Percentiles rank a stretch among this genome's conserved stretches.
phyloP scores from a whole-genome alignment of 2,113 vertebrate genomes.

The Larimichthys crocea region DNA sequence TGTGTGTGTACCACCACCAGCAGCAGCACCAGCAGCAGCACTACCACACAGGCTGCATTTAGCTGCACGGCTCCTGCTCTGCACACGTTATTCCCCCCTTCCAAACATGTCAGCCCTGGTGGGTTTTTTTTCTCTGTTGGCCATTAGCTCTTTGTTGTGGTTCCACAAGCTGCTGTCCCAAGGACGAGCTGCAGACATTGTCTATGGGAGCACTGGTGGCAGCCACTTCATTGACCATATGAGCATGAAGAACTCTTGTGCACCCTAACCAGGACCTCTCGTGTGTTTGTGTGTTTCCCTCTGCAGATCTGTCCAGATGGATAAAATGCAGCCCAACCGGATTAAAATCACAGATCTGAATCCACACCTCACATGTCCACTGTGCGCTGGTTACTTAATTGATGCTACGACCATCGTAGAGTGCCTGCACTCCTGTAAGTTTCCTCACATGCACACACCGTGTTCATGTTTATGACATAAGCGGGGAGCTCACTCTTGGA shows the following conservation, averaged over 20 bases:
- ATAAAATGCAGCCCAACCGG: slow-evolving; percentile 85
- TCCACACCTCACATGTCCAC: slow-evolving; percentile 84
- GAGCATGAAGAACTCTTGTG: background rate
- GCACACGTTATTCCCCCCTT: slow-evolving; percentile 6
- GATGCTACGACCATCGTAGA: slow-evolving; percentile 96
- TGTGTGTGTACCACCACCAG: too few species aligned
- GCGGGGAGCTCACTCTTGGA: background rate
- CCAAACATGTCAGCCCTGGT: background rate
- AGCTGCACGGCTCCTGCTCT: slow-evolving; percentile 35
- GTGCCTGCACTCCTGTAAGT: slow-evolving; percentile 97
- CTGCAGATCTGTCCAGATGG: slow-evolving; percentile 78
- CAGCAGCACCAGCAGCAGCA: too few species aligned
- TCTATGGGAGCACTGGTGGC: slow-evolving; percentile 9
- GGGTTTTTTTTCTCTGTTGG: background rate
- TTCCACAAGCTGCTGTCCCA: slow-evolving; percentile 53
- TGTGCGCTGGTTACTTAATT: slow-evolving; percentile 95
- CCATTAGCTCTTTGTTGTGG: slow-evolving; percentile 56
- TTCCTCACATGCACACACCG: background rate
- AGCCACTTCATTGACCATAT: slow-evolving; percentile 11
- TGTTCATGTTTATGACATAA: background rate
- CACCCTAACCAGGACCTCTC: slow-evolving; percentile 12
- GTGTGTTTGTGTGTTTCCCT: slow-evolving; percentile 18
- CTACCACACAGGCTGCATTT: slow-evolving; percentile 26
- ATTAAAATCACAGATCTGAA: slow-evolving; percentile 86
- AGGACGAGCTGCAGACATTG: slow-evolving; percentile 73